Percentiles rank a stretch among this genome's conserved stretches.
Conservation (phyloP, 2,888 invertebrate species). For the Drosophila rubida region DNA sequence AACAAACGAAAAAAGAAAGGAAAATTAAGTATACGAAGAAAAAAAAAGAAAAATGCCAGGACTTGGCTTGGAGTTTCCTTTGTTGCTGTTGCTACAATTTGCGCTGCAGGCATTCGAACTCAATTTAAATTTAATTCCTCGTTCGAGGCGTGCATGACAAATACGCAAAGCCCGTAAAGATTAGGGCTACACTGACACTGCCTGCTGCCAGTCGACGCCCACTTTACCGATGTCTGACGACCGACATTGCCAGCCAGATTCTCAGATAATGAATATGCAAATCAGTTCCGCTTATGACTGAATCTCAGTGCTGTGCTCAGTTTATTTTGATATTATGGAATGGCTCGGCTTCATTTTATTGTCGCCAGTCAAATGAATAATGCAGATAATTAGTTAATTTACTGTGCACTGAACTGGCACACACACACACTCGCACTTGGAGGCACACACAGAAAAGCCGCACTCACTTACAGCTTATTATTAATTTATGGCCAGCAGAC, state of each 20-base stretch:
- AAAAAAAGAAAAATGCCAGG: constrained; percentile 18
- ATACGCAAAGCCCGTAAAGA: constrained; percentile 46
- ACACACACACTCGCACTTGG: not conserved
- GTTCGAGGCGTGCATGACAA: constrained; percentile 50
- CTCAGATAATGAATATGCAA: constrained; percentile 39
- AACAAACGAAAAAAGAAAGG: not conserved
- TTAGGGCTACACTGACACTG: constrained; percentile 13
- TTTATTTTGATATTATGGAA: constrained; percentile 35
- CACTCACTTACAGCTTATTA: constrained; percentile 11
- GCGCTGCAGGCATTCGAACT: constrained; percentile 57
- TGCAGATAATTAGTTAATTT: constrained; percentile 59
- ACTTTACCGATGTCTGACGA: constrained; percentile 14
- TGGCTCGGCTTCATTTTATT: constrained; percentile 25
- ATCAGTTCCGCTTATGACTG: constrained; percentile 20
- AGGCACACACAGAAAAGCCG: constrained; percentile 1
- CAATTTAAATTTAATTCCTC: constrained; percentile 69
- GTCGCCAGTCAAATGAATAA: constrained; percentile 37
- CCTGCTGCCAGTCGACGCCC: too few species aligned
- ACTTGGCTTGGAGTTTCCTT: constrained; percentile 23
- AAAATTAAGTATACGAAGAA: constrained; percentile 37
- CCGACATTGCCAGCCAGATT: constrained; percentile 2
- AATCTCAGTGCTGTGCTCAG: not conserved
- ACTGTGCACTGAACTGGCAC: constrained; percentile 54
- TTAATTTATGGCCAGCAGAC: constrained; percentile 72
- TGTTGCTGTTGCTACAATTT: constrained; percentile 35